These are phyloP conservation scores for Sitta carolinensis DNA, from an alignment of 2,797 vertebrate species.

Conservation along the genomic window DNA sequence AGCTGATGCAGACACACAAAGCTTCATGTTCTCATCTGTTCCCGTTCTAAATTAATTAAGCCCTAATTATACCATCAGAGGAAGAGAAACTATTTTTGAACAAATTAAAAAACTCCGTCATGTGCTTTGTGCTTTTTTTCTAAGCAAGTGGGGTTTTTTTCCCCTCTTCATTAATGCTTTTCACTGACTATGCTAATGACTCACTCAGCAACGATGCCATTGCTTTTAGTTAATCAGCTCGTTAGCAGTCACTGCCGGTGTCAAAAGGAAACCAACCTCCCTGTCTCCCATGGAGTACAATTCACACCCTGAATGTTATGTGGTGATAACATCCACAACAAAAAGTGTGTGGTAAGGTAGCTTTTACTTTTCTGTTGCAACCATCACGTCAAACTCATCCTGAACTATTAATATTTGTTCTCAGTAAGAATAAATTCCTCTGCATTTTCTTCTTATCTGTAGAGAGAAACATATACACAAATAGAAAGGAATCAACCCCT, in stretches of 20 bases:
- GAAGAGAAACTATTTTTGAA: neutral
- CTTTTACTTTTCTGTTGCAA: neutral
- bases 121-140: neutral
- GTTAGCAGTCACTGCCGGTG: neutral
- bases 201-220: neutral
- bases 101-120: neutral
- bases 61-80: neutral
- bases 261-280: constrained; percentile 24
- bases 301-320: neutral
- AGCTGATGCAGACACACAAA: neutral
- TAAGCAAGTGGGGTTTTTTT: neutral
- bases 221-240: constrained; percentile 36
- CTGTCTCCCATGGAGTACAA: neutral
- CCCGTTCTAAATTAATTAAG: neutral
- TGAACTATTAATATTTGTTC: neutral
- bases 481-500: neutral
- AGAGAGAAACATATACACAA: neutral
- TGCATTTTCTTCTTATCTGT: neutral
- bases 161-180: neutral
- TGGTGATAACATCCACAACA: neutral
- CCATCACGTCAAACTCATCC: neutral
- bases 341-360: neutral
- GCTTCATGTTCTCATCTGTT: neutral
- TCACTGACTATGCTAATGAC: constrained; percentile 1
- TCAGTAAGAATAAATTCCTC: neutral